These are phyloP conservation scores for Junonia oenone DNA, from an alignment of 2,888 invertebrate genomes.

Conservation along the genomic window DNA sequence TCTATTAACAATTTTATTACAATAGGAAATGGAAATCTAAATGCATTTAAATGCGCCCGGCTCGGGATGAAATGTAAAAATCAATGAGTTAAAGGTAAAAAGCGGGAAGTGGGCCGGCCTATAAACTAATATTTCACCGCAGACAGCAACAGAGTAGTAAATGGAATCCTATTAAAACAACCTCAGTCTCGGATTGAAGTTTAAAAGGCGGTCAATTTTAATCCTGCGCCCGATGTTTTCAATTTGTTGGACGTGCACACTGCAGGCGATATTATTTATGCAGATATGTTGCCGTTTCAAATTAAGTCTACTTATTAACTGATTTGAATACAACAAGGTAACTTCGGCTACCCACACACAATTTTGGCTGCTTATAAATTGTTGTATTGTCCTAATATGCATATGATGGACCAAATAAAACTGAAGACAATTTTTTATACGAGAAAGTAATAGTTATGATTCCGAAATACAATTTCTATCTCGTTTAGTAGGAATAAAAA, in stretches of 20 bases:
- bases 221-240: slow-evolving; percentile 9
- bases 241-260: slow-evolving; percentile 1
- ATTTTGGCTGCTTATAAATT: too few species aligned
- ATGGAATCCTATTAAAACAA: slow-evolving; percentile 37
- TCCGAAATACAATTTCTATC: too few species aligned
- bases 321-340: not conserved
- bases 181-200: slow-evolving; percentile 24
- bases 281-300: not conserved
- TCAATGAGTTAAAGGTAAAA: slow-evolving; percentile 28
- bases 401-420: too few species aligned
- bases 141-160: slow-evolving; percentile 38
- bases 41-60: slow-evolving; percentile 55
- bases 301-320: not conserved
- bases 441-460: too few species aligned
- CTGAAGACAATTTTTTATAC: too few species aligned
- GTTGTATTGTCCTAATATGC: too few species aligned
- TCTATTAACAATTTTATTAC: slow-evolving; percentile 56
- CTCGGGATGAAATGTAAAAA: slow-evolving; percentile 47
- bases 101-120: slow-evolving; percentile 48
- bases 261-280: not conserved
- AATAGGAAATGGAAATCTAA: slow-evolving; percentile 61
- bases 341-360: not conserved
- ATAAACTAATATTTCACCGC: slow-evolving; percentile 56
- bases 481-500: too few species aligned
- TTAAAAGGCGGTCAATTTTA: slow-evolving; percentile 27